phyloP scores from a whole-genome alignment of 1,140 invertebrate genomes.

The Ericerus pela region DNA sequence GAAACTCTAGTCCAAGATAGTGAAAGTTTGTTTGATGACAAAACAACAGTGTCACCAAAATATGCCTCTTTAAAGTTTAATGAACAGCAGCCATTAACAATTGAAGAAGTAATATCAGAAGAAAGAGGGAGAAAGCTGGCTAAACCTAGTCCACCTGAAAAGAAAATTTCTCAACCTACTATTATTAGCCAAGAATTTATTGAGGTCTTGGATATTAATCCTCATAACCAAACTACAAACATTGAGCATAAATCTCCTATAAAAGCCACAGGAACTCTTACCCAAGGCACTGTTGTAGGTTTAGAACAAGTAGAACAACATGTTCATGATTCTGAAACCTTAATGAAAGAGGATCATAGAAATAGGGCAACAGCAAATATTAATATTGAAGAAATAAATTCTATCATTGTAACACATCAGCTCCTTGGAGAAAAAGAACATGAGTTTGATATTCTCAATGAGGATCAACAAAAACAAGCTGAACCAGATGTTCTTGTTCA shows the following conservation, averaged over 20 bases:
- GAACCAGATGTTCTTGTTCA: slow-evolving; percentile 20
- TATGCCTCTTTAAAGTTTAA: slow-evolving; percentile 32
- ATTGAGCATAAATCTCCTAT: slow-evolving; percentile 22
- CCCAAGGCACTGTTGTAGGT: slow-evolving; percentile 16
- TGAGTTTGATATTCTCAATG: slow-evolving; percentile 25
- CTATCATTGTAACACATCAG: slow-evolving; percentile 35
- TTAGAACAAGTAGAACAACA: not conserved
- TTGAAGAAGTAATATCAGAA: slow-evolving; percentile 34
- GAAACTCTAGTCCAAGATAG: slow-evolving; percentile 24
- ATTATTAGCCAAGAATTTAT: slow-evolving; percentile 20
- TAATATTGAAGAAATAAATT: slow-evolving; percentile 32
- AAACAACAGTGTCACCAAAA: slow-evolving; percentile 23
- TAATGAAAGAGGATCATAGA: slow-evolving; percentile 23
- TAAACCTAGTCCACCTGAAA: slow-evolving; percentile 24
- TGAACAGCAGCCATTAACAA: slow-evolving; percentile 32
- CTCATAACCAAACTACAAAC: slow-evolving; percentile 24
- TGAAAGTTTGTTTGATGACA: slow-evolving; percentile 26
- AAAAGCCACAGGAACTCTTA: slow-evolving; percentile 18
- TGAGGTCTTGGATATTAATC: slow-evolving; percentile 19
- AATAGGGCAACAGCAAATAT: slow-evolving; percentile 28
- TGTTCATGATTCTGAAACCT: slow-evolving; percentile 30
- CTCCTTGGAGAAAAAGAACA: slow-evolving; percentile 30
- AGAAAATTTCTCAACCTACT: slow-evolving; percentile 15
- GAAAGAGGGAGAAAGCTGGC: slow-evolving; percentile 28
- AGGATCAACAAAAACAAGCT: slow-evolving; percentile 21